Evolutionary conservation across 2,888 invertebrate genomes (phyloP).

Genomic region (Shargacucullia verbasci): DNA sequence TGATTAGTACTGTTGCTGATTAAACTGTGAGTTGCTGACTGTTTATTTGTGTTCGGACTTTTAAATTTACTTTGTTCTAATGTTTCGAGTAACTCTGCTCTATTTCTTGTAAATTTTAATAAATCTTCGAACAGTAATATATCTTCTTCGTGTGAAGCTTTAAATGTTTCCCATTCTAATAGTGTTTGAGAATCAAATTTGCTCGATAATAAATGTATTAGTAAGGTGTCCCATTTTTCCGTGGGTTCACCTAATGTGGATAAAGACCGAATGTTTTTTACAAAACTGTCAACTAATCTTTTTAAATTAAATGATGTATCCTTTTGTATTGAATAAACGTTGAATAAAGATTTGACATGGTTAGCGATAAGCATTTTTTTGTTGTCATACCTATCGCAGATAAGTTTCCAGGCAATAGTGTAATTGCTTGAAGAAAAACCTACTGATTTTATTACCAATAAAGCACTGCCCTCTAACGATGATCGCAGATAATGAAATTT

Average conservation of each 20-base stretch:
- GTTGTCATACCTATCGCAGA: conserved; percentile 1
- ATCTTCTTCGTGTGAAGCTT: not conserved
- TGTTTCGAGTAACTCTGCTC: not conserved
- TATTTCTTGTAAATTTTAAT: not conserved
- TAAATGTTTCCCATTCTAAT: not conserved
- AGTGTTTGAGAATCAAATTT: not conserved
- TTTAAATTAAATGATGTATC: not conserved
- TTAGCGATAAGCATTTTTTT: conserved; percentile 1
- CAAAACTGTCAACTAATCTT: not conserved
- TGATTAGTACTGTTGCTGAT: not conserved
- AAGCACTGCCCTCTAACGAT: not conserved
- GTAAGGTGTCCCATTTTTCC: not conserved
- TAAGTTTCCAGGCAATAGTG: not conserved
- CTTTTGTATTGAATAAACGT: not conserved
- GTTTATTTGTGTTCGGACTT: not conserved
- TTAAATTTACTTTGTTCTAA: not conserved
- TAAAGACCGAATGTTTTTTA: not conserved
- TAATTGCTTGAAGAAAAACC: not conserved
- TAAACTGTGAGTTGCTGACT: not conserved
- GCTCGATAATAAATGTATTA: not conserved
- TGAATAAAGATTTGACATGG: conserved; percentile 1
- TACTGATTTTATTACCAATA: conserved; percentile 1
- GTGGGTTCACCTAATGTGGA: not conserved
- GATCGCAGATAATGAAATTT: not conserved
- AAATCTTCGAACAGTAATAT: not conserved